Evolutionary conservation across 2,797 vertebrate genomes (phyloP).

Genomic region (Bryconaethiops microstoma): DNA sequence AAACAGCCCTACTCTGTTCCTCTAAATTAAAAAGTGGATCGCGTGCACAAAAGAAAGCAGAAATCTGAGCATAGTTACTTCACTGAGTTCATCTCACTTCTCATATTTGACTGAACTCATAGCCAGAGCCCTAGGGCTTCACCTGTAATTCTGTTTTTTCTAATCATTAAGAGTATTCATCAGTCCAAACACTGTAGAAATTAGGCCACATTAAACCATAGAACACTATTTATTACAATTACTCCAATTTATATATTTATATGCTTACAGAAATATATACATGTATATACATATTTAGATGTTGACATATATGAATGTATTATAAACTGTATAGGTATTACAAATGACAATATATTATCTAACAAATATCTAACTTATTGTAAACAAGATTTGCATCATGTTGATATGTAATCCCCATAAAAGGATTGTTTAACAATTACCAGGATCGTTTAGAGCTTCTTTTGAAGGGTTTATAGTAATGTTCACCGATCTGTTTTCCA

Average conservation of each 20-base stretch:
- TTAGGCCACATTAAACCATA: slow-evolving; percentile 52
- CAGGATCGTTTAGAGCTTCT: slow-evolving; percentile 10
- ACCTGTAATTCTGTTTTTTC: slow-evolving; percentile 44
- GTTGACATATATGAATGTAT: slow-evolving; percentile 87
- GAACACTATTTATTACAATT: slow-evolving; percentile 74
- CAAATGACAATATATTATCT: slow-evolving; percentile 64
- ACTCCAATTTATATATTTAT: slow-evolving; percentile 74
- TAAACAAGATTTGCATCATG: slow-evolving; percentile 49
- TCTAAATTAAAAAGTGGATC: slow-evolving; percentile 26
- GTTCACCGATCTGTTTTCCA: not conserved
- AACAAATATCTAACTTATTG: slow-evolving; percentile 46
- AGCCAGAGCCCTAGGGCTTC: slow-evolving; percentile 26
- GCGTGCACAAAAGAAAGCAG: slow-evolving; percentile 7
- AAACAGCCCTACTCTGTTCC: not conserved
- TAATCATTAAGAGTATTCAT: slow-evolving; percentile 30
- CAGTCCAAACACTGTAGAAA: slow-evolving; percentile 34
- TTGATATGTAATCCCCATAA: slow-evolving; percentile 45
- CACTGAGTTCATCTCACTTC: slow-evolving; percentile 24
- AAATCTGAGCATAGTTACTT: slow-evolving; percentile 29
- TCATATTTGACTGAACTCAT: slow-evolving; percentile 41
- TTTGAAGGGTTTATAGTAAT: not conserved
- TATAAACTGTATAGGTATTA: slow-evolving; percentile 78
- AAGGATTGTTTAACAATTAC: not conserved
- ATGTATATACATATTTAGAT: slow-evolving; percentile 82
- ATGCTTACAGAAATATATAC: slow-evolving; percentile 79